Conservation (phyloP, 2,113 vertebrate species). For the Clupea harengus region DNA sequence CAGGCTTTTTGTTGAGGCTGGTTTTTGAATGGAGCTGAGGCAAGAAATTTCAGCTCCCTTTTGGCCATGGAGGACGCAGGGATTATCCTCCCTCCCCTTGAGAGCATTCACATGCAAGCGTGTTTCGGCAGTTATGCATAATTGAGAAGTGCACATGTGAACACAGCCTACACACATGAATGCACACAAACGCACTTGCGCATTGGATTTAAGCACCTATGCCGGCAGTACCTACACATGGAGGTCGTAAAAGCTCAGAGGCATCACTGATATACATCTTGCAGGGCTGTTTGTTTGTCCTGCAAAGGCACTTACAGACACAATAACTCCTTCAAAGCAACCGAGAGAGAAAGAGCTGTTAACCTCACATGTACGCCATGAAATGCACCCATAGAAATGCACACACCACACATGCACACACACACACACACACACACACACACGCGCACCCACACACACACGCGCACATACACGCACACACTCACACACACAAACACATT, state of each 20-base stretch:
- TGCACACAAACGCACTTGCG: not conserved
- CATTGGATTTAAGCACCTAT: not conserved
- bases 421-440: not conserved
- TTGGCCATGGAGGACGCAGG: not conserved
- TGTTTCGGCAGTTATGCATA: not conserved
- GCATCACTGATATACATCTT: not conserved
- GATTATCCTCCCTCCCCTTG: constrained; percentile 31
- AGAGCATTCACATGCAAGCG: not conserved
- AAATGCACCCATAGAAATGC: not conserved
- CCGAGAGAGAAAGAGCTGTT: not conserved
- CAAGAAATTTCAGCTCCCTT: not conserved
- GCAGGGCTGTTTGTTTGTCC: not conserved
- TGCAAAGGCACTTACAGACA: not conserved
- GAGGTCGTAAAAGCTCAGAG: not conserved
- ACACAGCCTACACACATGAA: not conserved
- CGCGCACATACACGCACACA: constrained; percentile 9
- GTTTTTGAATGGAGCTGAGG: not conserved
- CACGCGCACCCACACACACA: constrained; percentile 19
- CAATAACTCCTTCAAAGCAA: not conserved
- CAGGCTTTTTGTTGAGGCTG: not conserved
- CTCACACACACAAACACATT: constrained; percentile 9
- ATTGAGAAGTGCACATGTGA: not conserved
- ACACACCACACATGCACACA: not conserved
- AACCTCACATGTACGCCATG: not conserved
- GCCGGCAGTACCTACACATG: not conserved